Conservation (phyloP, 2,113 vertebrate species). For the Promerops cafer region DNA sequence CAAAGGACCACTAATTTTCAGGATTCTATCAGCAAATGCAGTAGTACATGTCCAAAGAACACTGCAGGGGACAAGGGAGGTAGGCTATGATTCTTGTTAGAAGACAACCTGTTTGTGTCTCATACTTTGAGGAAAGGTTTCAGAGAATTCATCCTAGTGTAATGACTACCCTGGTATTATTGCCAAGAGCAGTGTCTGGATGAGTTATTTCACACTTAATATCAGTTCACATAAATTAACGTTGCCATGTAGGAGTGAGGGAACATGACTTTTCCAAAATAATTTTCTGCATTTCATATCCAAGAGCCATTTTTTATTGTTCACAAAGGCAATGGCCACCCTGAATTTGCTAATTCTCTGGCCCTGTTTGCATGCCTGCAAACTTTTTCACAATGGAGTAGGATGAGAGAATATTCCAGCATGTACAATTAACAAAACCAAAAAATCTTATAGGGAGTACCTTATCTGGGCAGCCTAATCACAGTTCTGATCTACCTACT, state of each 20-base stretch:
- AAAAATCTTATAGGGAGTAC: not conserved
- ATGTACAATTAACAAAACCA: not conserved
- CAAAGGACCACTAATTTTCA: not conserved
- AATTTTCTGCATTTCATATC: constrained; percentile 27
- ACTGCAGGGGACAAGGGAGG: not conserved
- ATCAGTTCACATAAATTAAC: constrained; percentile 26
- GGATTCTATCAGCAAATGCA: not conserved
- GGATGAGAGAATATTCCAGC: not conserved
- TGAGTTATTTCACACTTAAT: constrained; percentile 50
- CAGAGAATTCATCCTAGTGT: not conserved
- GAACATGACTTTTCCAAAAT: constrained; percentile 37
- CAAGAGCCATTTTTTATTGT: constrained; percentile 8
- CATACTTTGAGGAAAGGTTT: not conserved
- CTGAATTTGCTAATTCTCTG: not conserved
- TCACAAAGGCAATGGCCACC: not conserved
- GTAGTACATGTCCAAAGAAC: not conserved
- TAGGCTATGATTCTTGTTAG: not conserved
- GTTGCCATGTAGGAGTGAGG: not conserved
- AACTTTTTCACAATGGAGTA: not conserved
- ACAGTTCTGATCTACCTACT: not conserved
- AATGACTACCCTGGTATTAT: not conserved
- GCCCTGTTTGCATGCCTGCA: not conserved
- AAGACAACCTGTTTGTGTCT: constrained; percentile 17
- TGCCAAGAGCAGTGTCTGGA: constrained; percentile 38
- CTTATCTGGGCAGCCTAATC: not conserved